Base-by-base conservation (phyloP, 2,888 invertebrate species). In the Griposia aprilina region DNA sequence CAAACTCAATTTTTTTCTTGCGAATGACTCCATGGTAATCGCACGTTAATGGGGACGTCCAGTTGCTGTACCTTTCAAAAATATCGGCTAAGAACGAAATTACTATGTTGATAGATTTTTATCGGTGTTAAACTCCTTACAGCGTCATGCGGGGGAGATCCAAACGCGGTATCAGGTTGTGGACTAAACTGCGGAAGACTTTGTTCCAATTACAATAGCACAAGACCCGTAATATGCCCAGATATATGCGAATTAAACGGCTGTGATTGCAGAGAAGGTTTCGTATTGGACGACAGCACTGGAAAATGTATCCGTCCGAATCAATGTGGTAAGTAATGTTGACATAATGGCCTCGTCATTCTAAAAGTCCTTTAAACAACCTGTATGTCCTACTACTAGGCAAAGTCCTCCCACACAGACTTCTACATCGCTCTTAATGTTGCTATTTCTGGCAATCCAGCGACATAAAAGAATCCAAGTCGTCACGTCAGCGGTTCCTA, bases 231-330 rank as follows among this genome's bases (percentile, higher is more conserved):
- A 3, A 0, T 72, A 6, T 91, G 91, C 48, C 8, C 67, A 2
- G 10, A n/a, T 26, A 76, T 82, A 62, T 90, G 90, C 5, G 84
- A 88, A 26, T 0, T 57, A 15, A 82, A 82, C 36, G 88, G 83
- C 3, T 92, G 92, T 69, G 90, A 90, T 10, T 92, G 92, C 67
- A 91, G 82, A 81, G 57, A 83, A 7, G 84, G 81, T 13, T 89
- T 77, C 59, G 83, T 86, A 5, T 74, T 76, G 8, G 88, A 92
- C 62, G 81, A 75, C 1, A 81, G 80, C 67, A 80, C 70, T 6
- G 75, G 83, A 23, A 88, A 84, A 81, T 82, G 82, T 57, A 70
- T 82, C 0, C 60, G 1, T 17, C 85, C 81, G 11, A 45, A 62
- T 6, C 15, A 82, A 74, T 82, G 82, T 0, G 72, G 81, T 84